Base-by-base conservation (phyloP, 2,797 vertebrate species). In the Sparidentex hasta region DNA sequence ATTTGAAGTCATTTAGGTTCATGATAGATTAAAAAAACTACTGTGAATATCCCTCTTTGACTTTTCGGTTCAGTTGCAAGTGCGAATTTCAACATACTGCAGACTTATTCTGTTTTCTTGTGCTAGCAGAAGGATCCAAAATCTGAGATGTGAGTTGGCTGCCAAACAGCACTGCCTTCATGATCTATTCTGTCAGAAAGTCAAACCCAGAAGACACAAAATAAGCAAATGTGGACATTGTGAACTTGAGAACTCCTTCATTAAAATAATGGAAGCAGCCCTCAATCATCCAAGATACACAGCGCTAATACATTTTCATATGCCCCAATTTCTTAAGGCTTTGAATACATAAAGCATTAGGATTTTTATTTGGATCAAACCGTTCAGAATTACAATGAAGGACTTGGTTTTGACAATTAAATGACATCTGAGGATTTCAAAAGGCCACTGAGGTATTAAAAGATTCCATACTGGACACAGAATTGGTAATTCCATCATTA, bases 401-500 rank as follows among this genome's bases (percentile, higher is more conserved):
- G 44, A 70, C 44, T 48, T 50, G 20, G 8, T 69, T 44, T 74
- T 80, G 58, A 77, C 57, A 82, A 74, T 63, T 46, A 70, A 85
- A 78, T 51, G 14, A 25, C 72, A 70, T 43, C 23, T 33, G 66
- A 66, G 7, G 51, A 59, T 74, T 85, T 69, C 16, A 80, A 80
- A 77, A 73, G 29, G 62, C 54, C 56, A 64, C n/a, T n/a, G 29
- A 46, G 62, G 43, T 38, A 67, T 80, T 55, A 44, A 43, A 81
- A 56, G 27, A 76, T 70, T 51, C 16, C 12, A 55, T 38, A 54
- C 41, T 50, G 21, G 57, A 33, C 20, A 48, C 14, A 64, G 43
- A 76, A 59, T 65, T 57, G 52, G 59, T 69, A 70, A 80, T 85
- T 57, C 38, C 29, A 77, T 78, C 33, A 54, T 70, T 58, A 65